These are phyloP conservation scores for Meloidogyne hapla DNA, from an alignment of 1,140 invertebrate species.

Conservation along the genomic window DNA sequence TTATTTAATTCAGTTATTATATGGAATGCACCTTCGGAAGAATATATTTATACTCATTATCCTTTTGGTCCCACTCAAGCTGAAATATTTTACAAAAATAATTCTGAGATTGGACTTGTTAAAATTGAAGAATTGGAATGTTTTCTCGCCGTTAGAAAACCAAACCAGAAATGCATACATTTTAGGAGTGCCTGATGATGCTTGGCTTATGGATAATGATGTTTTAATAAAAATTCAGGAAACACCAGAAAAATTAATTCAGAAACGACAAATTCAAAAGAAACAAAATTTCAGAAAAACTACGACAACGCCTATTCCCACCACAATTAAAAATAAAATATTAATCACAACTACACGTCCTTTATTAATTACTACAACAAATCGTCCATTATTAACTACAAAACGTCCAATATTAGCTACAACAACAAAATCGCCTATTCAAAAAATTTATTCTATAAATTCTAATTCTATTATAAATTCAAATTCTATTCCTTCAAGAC, in stretches of 20 bases:
- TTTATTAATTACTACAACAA: not conserved
- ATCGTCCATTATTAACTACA: not conserved
- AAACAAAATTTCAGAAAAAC: constrained; percentile 1
- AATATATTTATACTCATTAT: constrained; percentile 8
- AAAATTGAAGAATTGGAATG: not conserved
- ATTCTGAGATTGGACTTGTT: not conserved
- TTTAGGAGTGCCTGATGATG: not conserved
- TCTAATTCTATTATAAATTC: not conserved
- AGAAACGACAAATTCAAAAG: not conserved
- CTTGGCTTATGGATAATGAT: constrained; percentile 1
- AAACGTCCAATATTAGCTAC: not conserved
- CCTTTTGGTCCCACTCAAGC: not conserved
- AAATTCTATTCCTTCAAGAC: not conserved
- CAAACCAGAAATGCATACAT: not conserved
- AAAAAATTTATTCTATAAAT: not conserved
- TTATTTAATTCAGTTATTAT: not conserved
- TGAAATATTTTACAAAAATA: constrained; percentile 4
- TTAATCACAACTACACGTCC: not conserved
- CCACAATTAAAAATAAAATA: not conserved
- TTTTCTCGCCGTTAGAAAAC: not conserved
- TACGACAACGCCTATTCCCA: not conserved
- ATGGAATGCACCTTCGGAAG: not conserved
- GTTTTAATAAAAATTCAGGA: constrained; percentile 1
- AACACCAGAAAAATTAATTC: not conserved
- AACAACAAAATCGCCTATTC: not conserved